Base-by-base conservation (phyloP, 2,113 vertebrate genomes). In the Anolis carolinensis region DNA sequence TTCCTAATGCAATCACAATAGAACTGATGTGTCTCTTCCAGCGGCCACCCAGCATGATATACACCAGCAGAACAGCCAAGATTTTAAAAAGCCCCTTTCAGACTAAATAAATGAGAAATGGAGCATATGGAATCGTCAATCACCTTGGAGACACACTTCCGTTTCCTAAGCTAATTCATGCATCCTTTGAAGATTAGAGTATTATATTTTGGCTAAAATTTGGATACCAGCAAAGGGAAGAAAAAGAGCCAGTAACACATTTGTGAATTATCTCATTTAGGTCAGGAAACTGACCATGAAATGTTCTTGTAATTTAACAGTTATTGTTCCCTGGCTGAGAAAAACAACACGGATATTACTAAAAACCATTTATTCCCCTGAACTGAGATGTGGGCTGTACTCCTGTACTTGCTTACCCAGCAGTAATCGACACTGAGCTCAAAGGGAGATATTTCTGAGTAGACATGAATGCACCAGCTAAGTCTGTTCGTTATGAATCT, bases 271-370 rank as follows among this genome's bases (percentile, higher is more conserved):
- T 63, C 74, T 68, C 30, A 87, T 88, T 87, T 71, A 73, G 79
- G 55, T 85, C 50, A 78, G 76, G 83, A 86, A 92, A 72, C 68
- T 0, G 0, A 85, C 87, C 85, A 14, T 52, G 86, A 89, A 88
- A 89, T 32, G 16, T 25, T 92, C 84, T 75, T 77, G 68, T 86
- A 50, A 39, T 52, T n/a, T 75, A 63, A 34, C 39, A 77, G 87
- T 85, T 88, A 80, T 44, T 76, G 10, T 82, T 79, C 87, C 71
- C 81, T 36, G 59, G 50, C n/a, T 83, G 14, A 86, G 80, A 82
- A 84, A 16, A 89, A 73, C 86, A 91, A 34, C 16, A 44, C 7
- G 32, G 52, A 27, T 70, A 68, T 81, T 87, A 78, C 63, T 81
- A 48, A 67, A 90, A 90, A 86, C 70, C 36, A 0, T 86, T 67